Evolutionary conservation across 2,113 vertebrate species (phyloP), one percentile per base, ranked within the genome.

Genomic region (Pardalotus punctatus): DNA sequence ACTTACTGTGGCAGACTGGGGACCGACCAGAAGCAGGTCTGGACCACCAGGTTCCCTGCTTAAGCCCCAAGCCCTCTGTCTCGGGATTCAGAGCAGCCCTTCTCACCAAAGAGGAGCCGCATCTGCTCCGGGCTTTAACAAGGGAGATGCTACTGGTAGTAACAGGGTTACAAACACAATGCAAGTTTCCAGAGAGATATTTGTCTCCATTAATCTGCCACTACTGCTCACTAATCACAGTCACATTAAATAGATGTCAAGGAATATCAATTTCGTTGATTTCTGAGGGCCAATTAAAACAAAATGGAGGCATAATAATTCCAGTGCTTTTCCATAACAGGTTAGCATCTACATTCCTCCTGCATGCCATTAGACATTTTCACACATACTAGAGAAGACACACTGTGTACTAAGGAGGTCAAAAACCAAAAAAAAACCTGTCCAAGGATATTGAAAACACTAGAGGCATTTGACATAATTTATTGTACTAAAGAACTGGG

Each of bases 401-500:
- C 24, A 5, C 17, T 16, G 22, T 38, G 57, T 78, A 33, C 57
- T 56, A 70, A 88, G 60, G 54, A 66, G 64, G 78, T 91, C 60
- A 84, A 57, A 94, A 97, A 77, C 80, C 80, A 65, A 35, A 82
- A 87, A 87, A 45, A 82, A 94, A 95, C 67, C 57, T 67, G 61
- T 91, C 81, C 90, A 58, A 62, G 79, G 73, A 74, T 11, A 62
- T 22, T 54, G 35, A 25, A 72, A 42, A 25, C 31, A 74, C 67
- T 88, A 56, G 78, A 86, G 97, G 93, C 93, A 95, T 97, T 94
- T 93, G 88, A 97, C 97, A 97, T 98, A 97, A 98, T 98, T 98
- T 98, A 98, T 97, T 95, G 97, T 64, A 83, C 97, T 97, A 98
- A 98, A 97, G 97, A 97, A 97, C 95, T 79, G 51, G 96, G 95